Base-by-base conservation (phyloP, 2,888 invertebrate genomes). In the Tiliacea aurago region DNA sequence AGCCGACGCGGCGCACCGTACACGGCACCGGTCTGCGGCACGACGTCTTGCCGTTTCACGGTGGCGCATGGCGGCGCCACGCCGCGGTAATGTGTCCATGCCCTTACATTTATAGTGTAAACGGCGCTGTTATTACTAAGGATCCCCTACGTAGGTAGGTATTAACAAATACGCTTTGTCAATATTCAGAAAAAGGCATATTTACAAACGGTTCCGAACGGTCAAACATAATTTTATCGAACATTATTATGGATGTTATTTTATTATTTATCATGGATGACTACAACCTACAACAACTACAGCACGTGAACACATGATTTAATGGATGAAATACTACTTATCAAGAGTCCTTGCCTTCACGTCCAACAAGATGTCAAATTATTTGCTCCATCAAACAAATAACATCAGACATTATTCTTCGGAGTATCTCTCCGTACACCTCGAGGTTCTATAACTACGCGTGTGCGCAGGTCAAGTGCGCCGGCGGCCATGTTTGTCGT, bases 381-480 rank as follows among this genome's bases (percentile, higher is more conserved):
- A 73, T 81, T 78, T 70, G 49, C 28, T 71, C 2, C 49, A 68
- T 65, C 45, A 70, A 56, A 70, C 23, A 81, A 81, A 81, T 59
- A 68, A 43, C 28, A 70, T 63, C 41, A 10, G 37, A 76, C 61
- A 73, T 71, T 73, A 65, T 70, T 70, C 23, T 73, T 58, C 63
- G 58, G 70, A 80, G 7, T 47, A n/a, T 4, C 9, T 58, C 20
- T 58, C 23, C 11, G 3, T 66, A 0, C 4, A 70, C 5, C 10
- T 71, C 61, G 70, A 49, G 49, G 18, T 47, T 37, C n/a, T 18
- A 37, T 53, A n/a, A n/a, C n/a, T n/a, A 23, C 70, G 78, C 74
- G 76, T 76, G 69, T 61, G 75, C 83, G 79, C 78, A 78, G 86
- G 83, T 88, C 88, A 87, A 88, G 88, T 81, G 78, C 37, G 61